These are phyloP conservation scores for Glossosoma conforme DNA, from an alignment of 1,140 invertebrate genomes.

Conservation along the genomic window DNA sequence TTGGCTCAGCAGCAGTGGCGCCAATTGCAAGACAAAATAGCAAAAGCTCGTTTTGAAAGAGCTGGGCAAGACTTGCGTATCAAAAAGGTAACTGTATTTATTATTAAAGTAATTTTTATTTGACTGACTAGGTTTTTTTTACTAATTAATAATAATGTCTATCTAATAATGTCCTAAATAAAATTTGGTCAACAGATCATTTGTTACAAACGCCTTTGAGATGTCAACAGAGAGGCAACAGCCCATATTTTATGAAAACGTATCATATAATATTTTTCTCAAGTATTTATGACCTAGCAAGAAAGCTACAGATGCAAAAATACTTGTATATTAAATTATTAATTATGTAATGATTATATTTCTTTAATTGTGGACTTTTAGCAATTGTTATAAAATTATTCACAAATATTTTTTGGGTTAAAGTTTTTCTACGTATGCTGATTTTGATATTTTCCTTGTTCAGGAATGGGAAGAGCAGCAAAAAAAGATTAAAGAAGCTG, in stretches of 20 bases:
- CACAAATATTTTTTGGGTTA: no score
- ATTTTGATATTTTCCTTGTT: slow-evolving; percentile 22
- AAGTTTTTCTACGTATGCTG: neutral
- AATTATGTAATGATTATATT: no score
- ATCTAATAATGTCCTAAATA: neutral
- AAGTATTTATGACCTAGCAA: no score
- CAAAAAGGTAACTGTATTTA: slow-evolving; percentile 37
- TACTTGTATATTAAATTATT: no score
- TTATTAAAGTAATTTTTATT: neutral
- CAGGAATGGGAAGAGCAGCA: slow-evolving; percentile 49
- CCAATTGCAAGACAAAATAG: slow-evolving; percentile 47
- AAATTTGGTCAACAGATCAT: neutral
- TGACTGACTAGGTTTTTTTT: neutral
- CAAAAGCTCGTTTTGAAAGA: slow-evolving; percentile 45
- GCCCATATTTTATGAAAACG: no score
- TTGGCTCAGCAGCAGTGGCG: slow-evolving; percentile 51
- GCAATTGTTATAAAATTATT: no score
- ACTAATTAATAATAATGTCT: no score
- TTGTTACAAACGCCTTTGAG: no score
- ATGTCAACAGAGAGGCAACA: no score
- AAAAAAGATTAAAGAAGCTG: slow-evolving; percentile 43
- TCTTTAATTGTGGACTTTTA: no score
- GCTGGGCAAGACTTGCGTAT: slow-evolving; percentile 51
- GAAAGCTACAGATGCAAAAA: no score
- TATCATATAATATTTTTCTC: no score